Base-by-base conservation (phyloP, 2,888 invertebrate species). In the Hydroisotoma schaefferi region DNA sequence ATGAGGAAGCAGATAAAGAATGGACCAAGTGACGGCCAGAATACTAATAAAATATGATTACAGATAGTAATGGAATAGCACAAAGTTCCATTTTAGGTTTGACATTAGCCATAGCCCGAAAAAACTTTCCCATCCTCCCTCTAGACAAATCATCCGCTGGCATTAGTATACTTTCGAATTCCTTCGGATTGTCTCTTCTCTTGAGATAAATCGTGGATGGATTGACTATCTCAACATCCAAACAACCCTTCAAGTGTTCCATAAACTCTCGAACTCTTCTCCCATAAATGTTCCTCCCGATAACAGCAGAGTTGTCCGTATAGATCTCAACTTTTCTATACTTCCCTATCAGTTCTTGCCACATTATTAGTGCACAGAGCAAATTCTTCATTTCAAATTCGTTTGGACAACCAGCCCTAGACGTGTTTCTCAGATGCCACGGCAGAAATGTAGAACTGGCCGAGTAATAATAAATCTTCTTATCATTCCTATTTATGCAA, bases 361-460 rank as follows among this genome's bases (percentile, higher is more conserved):
- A 63, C 1, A 63, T 22, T 1, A 49, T 40, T 20, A 59, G 29
- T 10, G 63, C 59, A 33, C 53, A 54, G 18, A 52, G 38, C n/a
- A 63, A 26, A 38, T 63, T 63, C 28, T 60, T 60, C 57, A 57
- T 63, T 28, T 59, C 57, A 49, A 63, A 57, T 27, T 63, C 59
- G 2, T 26, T 52, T 3, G 63, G 55, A 29, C 55, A 37, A 10
- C 47, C 44, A 6, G 4, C n/a, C 20, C 37, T 49, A 23, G 47
- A 51, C 37, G n/a, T 46, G 37, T 29, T 28, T 15, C 48, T 25
- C 48, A 22, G 57, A 54, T 27, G 23, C 53, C 53, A 60, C 46
- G 49, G 59, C 57, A n/a, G 43, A 23, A 44, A 18, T 49, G 29
- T 55, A 48, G 54, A 56, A 38, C 22, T 40, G 25, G 27, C n/a